Evolutionary conservation across 1,140 invertebrate genomes (phyloP).

Genomic region (Lepidotrigona ventralis): DNA sequence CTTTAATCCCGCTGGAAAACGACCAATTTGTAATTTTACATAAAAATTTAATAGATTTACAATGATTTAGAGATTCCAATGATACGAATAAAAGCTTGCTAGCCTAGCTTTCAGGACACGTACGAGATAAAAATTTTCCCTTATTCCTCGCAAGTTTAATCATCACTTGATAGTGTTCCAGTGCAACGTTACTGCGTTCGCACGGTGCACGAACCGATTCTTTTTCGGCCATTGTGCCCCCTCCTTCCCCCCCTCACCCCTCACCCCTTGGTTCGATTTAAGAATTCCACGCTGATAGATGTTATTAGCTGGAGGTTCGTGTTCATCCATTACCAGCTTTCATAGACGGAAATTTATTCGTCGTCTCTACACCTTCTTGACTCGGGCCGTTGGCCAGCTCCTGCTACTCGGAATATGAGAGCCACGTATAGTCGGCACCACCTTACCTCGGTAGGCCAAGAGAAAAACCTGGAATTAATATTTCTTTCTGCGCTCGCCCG

Average conservation of each 20-base stretch:
- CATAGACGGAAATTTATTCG: slow-evolving; percentile 65
- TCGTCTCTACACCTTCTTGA: slow-evolving; percentile 36
- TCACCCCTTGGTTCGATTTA: slow-evolving; percentile 21
- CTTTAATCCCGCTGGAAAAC: too few species aligned
- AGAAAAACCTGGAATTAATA: slow-evolving; percentile 66
- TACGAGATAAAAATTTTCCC: too few species aligned
- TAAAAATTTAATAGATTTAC: too few species aligned
- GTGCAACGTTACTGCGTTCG: neutral
- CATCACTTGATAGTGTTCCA: neutral
- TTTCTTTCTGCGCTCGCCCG: slow-evolving; percentile 53
- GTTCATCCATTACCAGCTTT: slow-evolving; percentile 65
- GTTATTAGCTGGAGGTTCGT: slow-evolving; percentile 55
- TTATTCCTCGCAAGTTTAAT: too few species aligned
- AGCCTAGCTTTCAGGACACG: too few species aligned
- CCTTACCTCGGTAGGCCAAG: slow-evolving; percentile 38
- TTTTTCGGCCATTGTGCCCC: neutral
- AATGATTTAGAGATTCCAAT: too few species aligned
- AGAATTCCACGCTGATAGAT: slow-evolving; percentile 36
- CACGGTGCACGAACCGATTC: neutral
- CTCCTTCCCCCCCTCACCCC: too few species aligned
- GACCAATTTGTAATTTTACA: too few species aligned
- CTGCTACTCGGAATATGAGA: slow-evolving; percentile 60
- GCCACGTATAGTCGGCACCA: slow-evolving; percentile 50
- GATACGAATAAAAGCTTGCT: too few species aligned
- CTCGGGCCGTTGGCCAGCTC: slow-evolving; percentile 25